Evolutionary conservation across 2,888 invertebrate genomes (phyloP), one percentile per base, ranked within the genome.

Genomic region (Proisotoma minuta): DNA sequence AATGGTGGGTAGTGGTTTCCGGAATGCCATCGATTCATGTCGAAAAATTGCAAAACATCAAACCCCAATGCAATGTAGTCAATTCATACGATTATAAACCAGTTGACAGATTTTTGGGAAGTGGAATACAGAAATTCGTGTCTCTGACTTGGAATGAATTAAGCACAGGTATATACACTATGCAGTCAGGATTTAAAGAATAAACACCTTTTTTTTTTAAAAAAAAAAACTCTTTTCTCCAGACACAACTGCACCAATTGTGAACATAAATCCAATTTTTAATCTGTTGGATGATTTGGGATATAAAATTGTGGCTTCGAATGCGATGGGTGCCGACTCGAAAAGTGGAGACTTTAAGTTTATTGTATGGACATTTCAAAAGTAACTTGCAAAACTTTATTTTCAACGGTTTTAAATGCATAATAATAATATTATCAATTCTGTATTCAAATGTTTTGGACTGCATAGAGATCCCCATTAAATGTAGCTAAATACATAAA

Each of bases 331-430:
- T 5, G 53, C 39, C 15, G 53, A 54, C 39, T 3, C 53, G 5
- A 54, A 54, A 39, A 54, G 53, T 54, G 53, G 53, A 29, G 53
- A 54, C 22, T 39, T 22, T n/a, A 54, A 54, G 39, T 54, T 54
- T 34, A 29, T 54, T 23, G 53, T 54, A 8, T 54, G 53, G 53
- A 54, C 53, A 2, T 54, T 57, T 57, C 48, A 57, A 56, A 54
- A 43, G 22, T 57, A 24, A 60, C 4, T 15, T 18, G 12, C 20
- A 28, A 34, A 18, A 50, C n/a, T n/a, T n/a, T n/a, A n/a, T n/a
- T n/a, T n/a, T n/a, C n/a, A n/a, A n/a, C n/a, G n/a, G n/a, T n/a
- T n/a, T n/a, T n/a, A n/a, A n/a, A n/a, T n/a, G n/a, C n/a, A n/a
- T n/a, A n/a, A n/a, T n/a, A n/a, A n/a, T n/a, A n/a, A n/a, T n/a